phyloP scores from a whole-genome alignment of 2,888 invertebrate genomes.

The Lasioglossum figueresi region DNA sequence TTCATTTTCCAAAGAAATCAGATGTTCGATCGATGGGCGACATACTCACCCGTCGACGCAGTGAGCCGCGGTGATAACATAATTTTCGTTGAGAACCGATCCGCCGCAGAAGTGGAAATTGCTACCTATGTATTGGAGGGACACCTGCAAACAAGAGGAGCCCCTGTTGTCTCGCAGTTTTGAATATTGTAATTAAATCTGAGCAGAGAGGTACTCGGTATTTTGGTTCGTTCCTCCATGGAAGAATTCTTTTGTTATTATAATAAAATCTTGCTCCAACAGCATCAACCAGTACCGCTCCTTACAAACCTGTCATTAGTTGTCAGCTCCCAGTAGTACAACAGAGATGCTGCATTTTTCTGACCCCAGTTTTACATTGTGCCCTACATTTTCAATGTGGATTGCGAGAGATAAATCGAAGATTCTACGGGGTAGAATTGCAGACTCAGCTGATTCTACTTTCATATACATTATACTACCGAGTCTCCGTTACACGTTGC shows the following conservation, averaged over 20 bases:
- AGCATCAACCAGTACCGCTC: neutral
- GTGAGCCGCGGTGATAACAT: slow-evolving; percentile 76
- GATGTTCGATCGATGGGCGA: neutral
- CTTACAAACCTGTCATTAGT: neutral
- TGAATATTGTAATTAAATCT: neutral
- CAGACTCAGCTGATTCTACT: neutral
- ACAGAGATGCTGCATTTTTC: neutral
- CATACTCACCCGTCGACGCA: slow-evolving; percentile 59
- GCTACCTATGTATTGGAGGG: slow-evolving; percentile 59
- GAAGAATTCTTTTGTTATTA: neutral
- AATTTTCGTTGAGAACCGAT: slow-evolving; percentile 66
- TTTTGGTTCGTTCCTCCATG: neutral
- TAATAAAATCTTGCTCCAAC: neutral
- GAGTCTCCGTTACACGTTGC: neutral
- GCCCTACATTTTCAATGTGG: neutral
- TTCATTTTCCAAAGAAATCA: neutral
- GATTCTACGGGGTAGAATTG: neutral
- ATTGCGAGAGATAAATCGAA: neutral
- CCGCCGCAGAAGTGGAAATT: slow-evolving; percentile 77
- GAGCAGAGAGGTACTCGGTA: neutral
- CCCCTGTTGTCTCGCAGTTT: neutral
- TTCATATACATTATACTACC: neutral
- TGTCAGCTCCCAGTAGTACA: too few species aligned
- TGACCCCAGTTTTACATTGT: neutral
- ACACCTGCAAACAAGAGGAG: slow-evolving; percentile 61